Percentiles rank a stretch among this genome's conserved stretches.
Conservation (phyloP, 2,113 vertebrate species). For the Psilopogon haemacephalus region DNA sequence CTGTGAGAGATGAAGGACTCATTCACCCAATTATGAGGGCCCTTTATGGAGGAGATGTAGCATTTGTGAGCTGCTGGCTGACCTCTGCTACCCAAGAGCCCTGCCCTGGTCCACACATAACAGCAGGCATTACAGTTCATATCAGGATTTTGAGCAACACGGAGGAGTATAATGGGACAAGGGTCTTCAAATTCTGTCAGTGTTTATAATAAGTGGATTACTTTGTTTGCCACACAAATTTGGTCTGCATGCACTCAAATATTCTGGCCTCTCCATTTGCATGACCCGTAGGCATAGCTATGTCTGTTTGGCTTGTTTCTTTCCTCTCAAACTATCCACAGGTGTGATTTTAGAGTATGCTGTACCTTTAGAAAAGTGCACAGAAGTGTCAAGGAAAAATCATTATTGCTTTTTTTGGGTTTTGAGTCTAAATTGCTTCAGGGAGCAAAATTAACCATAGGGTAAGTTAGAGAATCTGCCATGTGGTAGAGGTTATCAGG, state of each 20-base stretch:
- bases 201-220: not conserved
- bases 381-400: not conserved
- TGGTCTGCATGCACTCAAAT: not conserved
- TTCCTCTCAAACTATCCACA: not conserved
- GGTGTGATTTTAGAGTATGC: not conserved
- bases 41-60: not conserved
- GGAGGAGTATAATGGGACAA: not conserved
- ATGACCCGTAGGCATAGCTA: not conserved
- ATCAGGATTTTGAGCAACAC: not conserved
- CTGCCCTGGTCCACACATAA: not conserved
- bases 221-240: not conserved
- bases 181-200: not conserved
- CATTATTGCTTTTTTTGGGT: not conserved
- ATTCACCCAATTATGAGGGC: accelerated
- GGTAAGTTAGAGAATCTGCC: not conserved
- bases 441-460: not conserved
- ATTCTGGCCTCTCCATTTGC: not conserved
- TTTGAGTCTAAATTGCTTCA: not conserved
- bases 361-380: not conserved
- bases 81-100: not conserved
- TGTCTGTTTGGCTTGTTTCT: not conserved
- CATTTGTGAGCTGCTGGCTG: not conserved
- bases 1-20: not conserved
- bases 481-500: not conserved
- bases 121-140: accelerated